Base-by-base conservation (phyloP, 2,888 invertebrate genomes). In the Phragmatobia fuliginosa region DNA sequence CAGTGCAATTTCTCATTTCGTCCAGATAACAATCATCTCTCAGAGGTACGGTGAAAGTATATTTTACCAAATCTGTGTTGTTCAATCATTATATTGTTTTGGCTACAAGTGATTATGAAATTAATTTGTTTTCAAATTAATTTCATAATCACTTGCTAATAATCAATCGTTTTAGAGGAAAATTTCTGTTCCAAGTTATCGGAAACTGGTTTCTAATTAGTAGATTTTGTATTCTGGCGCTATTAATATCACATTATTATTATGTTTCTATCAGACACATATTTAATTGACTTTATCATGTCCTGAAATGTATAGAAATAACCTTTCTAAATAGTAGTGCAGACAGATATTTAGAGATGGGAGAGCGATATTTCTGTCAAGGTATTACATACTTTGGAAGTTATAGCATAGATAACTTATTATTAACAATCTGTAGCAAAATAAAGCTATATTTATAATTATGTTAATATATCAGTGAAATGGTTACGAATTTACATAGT, bases 1-100 rank as follows among this genome's bases (percentile, higher is more conserved):
- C 65, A 45, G 63, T 64, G 68, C 70, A 62, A 67, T 64, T 71
- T 80, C 67, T 74, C 70, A 66, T 79, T 79, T 83, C 68, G 28
- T 41, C 58, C 66, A 81, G 85, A 87, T 88, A 74, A 77, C 62
- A 72, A 86, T 87, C 86, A 70, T 77, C 66, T 72, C 71, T 65
- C 45, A 71, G 64, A 67, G 68, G 60, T 67, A 68, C 71, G 78
- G 88, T 88, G 88, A 88, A 88, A 88, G 88, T 88, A 79, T 75
- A 69, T 25, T 77, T 80, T 75, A 70, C 68, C 68, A 73, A 83
- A 77, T 81, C 70, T 73, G 75, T 79, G 70, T 75, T 74, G 70
- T 72, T 71, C 76, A 82, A 81, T 78, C 75, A 71, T 56, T 52
- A 79, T 79, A 86, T 86, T 87, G 84, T 87, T 85, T 86, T 81